Evolutionary conservation across 2,797 vertebrate genomes (phyloP), one percentile per base, ranked within the genome.

Genomic region (Muraenolepis orangiensis): DNA sequence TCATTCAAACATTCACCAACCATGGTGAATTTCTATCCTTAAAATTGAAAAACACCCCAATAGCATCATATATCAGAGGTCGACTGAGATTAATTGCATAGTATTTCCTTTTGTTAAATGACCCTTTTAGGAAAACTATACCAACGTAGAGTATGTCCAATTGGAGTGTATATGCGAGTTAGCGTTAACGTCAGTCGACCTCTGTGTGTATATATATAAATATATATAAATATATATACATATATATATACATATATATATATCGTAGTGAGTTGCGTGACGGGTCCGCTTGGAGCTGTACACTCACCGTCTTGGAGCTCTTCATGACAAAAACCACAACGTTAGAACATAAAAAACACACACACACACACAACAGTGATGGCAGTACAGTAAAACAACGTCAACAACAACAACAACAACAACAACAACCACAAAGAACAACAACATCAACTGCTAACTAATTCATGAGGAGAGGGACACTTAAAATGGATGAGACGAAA

Each of bases 261-360:
- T 93, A 93, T 91, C 87, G 81, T 79, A 91, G 87, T 88, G 86
- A 85, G 81, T 79, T 89, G 85, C 80, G 28, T 86, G 82, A 87
- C 79, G 66, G 6, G 70, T 85, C 87, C 86, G 87, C 90, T 92
- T 82, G 87, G 83, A 86, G 84, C 81, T 81, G 90, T 84, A 90
- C 88, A 94, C 93, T 94, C 93, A 94, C 94, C 94, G 76, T 94
- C 89, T 81, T 89, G 93, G 77, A 94, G 93, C 85, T 93, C 93
- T 94, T 93, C 78, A 89, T 74, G 85, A 85, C 87, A 82, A 87
- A 87, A 84, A 85, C 85, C 82, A 84, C 86, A 82, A 87, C 87
- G 84, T 85, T 84, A 83, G 81, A 78, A 83, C 42, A 81, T 80
- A 69, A 79, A 26, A 66, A n/a, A n/a, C n/a, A 8, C n/a, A 66